These are phyloP conservation scores for Grammomys surdaster DNA, from an alignment of 2,113 vertebrate genomes.

Conservation along the genomic window DNA sequence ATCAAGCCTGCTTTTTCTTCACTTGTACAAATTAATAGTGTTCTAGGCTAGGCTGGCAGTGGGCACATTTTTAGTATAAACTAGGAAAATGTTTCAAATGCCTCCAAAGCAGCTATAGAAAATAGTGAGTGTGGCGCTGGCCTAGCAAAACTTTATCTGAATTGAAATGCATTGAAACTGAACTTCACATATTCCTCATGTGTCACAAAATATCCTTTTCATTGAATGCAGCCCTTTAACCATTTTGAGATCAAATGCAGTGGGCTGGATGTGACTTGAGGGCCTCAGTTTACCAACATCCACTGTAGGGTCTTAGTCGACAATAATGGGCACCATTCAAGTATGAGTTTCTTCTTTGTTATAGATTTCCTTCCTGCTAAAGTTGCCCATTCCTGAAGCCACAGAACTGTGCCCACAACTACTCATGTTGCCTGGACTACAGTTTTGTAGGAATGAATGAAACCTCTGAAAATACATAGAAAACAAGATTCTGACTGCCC, in stretches of 20 bases:
- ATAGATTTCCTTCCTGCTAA: neutral
- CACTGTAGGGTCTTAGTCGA: neutral
- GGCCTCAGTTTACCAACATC: neutral
- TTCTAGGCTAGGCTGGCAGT: neutral
- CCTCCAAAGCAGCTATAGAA: neutral
- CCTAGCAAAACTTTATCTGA: neutral
- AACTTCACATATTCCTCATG: slow-evolving; percentile 14
- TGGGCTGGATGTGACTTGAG: rapidly evolving
- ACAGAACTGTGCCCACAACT: neutral
- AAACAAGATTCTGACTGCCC: slow-evolving; percentile 20
- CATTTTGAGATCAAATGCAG: neutral
- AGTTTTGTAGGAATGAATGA: slow-evolving; percentile 7
- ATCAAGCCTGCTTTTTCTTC: slow-evolving; percentile 25
- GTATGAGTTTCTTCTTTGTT: neutral
- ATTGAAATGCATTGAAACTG: neutral
- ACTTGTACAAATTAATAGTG: neutral
- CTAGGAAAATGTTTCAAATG: neutral
- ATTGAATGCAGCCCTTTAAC: neutral
- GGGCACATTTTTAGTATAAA: neutral
- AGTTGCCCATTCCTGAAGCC: neutral
- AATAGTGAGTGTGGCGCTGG: neutral
- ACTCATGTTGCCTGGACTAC: neutral
- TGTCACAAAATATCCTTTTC: slow-evolving; percentile 13
- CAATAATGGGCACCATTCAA: neutral
- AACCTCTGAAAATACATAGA: neutral